Evolutionary conservation across 2,888 invertebrate genomes (phyloP).

Genomic region (Labia minor): DNA sequence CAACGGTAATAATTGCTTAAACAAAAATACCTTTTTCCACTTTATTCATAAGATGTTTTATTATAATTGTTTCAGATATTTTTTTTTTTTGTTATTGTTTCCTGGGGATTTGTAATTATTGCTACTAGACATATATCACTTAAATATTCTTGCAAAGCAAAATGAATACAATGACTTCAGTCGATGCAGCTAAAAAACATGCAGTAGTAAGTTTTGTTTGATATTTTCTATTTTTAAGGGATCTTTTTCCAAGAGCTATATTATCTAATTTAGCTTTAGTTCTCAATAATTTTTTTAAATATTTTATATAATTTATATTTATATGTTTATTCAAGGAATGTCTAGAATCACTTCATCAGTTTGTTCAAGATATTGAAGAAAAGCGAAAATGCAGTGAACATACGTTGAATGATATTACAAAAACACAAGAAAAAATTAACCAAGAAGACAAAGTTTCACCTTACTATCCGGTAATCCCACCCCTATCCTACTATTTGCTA

Average conservation of each 20-base stretch:
- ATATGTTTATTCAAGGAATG: constrained; percentile 52
- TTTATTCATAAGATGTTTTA: background rate
- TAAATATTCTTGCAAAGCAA: background rate
- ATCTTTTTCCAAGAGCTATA: background rate
- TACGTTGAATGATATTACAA: constrained; percentile 64
- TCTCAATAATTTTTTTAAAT: constrained; percentile 3
- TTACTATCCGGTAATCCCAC: constrained; percentile 40
- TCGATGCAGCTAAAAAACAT: constrained; percentile 64
- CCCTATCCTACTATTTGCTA: too few species aligned
- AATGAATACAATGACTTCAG: constrained; percentile 53
- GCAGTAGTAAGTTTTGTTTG: constrained; percentile 39
- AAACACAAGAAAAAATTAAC: constrained; percentile 57
- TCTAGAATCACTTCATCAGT: constrained; percentile 59
- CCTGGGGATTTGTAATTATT: constrained; percentile 44
- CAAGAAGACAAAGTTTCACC: constrained; percentile 37
- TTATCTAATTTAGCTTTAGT: constrained; percentile 17
- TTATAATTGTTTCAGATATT: too few species aligned
- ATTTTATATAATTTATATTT: constrained; percentile 15
- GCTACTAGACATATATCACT: constrained; percentile 33
- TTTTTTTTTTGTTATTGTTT: constrained; percentile 36
- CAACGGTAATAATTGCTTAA: background rate
- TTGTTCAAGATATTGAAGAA: constrained; percentile 71
- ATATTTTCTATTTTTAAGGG: constrained; percentile 13
- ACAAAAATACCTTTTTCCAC: background rate
- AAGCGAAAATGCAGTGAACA: constrained; percentile 70